Evolutionary conservation across 1,140 invertebrate species (phyloP).

Genomic region (Tetramorium alpestre): DNA sequence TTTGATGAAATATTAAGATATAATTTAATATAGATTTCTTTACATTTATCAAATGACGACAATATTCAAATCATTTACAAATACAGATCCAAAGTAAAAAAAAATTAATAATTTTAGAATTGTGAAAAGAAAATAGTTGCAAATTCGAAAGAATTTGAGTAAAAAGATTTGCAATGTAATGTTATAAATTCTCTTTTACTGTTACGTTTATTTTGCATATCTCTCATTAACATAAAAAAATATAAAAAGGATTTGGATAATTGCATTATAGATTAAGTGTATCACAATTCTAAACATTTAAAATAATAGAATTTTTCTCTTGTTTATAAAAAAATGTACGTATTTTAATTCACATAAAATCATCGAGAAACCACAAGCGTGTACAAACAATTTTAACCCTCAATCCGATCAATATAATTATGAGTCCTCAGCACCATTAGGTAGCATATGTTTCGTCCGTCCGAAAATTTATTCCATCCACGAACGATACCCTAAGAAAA

Average conservation of each 20-base stretch:
- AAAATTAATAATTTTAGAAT: background rate
- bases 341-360: background rate
- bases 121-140: background rate
- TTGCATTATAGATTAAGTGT: background rate
- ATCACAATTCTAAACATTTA: background rate
- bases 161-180: background rate
- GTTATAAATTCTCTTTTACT: background rate
- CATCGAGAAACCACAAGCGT: background rate
- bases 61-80: background rate
- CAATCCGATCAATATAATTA: conserved; percentile 6
- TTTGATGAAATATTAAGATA: background rate
- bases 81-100: background rate
- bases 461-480: conserved; percentile 11
- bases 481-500: background rate
- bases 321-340: background rate
- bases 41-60: background rate
- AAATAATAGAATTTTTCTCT: background rate
- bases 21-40: background rate
- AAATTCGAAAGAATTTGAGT: background rate
- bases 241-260: background rate
- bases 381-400: background rate
- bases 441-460: conserved; percentile 8
- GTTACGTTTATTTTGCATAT: background rate
- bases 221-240: background rate
- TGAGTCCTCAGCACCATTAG: background rate